These are phyloP conservation scores for Microctenopoma lineatum DNA, from an alignment of 2,797 vertebrate species.

Conservation along the genomic window DNA sequence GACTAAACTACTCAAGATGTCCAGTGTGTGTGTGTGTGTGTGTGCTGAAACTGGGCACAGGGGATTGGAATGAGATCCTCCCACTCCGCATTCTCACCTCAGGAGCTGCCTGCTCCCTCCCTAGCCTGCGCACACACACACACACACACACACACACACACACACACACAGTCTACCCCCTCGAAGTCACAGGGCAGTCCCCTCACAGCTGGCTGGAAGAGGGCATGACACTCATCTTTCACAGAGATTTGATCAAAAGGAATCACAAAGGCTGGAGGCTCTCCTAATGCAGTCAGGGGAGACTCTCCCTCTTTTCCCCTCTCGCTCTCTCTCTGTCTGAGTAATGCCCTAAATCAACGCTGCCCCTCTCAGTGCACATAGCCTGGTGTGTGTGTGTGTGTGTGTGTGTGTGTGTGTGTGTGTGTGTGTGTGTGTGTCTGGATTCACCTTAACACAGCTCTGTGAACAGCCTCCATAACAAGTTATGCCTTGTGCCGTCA, in stretches of 20 bases:
- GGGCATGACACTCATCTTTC: slow-evolving; percentile 96
- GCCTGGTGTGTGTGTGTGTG: slow-evolving; percentile 73
- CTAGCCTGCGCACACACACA: slow-evolving; percentile 62
- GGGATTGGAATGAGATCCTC: slow-evolving; percentile 92
- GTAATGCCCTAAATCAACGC: slow-evolving; percentile 91
- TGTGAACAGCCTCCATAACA: slow-evolving; percentile 81
- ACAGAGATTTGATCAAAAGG: slow-evolving; percentile 96
- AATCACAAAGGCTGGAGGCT: slow-evolving; percentile 89
- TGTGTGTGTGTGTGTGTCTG: slow-evolving; percentile 58
- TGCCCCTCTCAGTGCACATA: slow-evolving; percentile 83
- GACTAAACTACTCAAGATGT: slow-evolving; percentile 91
- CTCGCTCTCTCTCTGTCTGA: slow-evolving; percentile 78
- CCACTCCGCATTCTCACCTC: slow-evolving; percentile 90
- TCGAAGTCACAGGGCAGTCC: slow-evolving; percentile 89
- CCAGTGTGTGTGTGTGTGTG: slow-evolving; percentile 74
- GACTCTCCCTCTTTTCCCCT: slow-evolving; percentile 58
- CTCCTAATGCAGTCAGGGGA: slow-evolving; percentile 88
- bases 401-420: slow-evolving; percentile 58
- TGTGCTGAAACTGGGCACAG: slow-evolving; percentile 86
- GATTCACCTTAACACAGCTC: slow-evolving; percentile 75
- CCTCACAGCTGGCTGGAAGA: slow-evolving; percentile 90
- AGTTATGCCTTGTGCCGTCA: slow-evolving; percentile 84
- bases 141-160: slow-evolving; percentile 52
- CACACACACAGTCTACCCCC: slow-evolving; percentile 71
- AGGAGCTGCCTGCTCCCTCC: slow-evolving; percentile 84